Evolutionary conservation across 2,797 vertebrate species (phyloP).

Genomic region (Anguilla obscura): DNA sequence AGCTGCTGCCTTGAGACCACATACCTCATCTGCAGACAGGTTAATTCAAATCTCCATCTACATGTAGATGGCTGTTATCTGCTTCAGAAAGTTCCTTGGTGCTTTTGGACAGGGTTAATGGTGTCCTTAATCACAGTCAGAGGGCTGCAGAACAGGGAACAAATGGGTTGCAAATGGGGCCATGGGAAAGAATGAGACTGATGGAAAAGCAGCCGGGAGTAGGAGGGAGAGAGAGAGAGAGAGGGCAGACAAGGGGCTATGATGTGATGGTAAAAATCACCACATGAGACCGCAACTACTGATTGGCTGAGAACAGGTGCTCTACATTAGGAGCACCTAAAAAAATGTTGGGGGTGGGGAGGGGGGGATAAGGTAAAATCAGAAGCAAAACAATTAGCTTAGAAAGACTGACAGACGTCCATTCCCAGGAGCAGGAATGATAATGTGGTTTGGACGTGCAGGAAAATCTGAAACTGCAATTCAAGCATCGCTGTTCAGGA

Average conservation of each 20-base stretch:
- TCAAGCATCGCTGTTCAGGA: constrained; percentile 4
- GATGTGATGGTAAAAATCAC: neutral
- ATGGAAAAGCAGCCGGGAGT: neutral
- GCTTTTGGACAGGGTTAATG: neutral
- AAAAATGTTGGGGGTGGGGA: neutral
- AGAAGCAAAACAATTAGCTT: neutral
- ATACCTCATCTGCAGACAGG: constrained; percentile 10
- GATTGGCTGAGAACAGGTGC: neutral
- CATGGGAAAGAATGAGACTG: neutral
- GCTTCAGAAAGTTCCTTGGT: neutral
- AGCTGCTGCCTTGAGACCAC: neutral
- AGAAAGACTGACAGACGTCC: neutral
- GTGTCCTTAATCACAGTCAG: neutral
- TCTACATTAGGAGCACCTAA: neutral
- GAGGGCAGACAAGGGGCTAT: neutral
- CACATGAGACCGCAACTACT: neutral
- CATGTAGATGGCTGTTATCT: neutral
- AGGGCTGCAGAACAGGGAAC: neutral
- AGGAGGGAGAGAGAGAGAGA: neutral
- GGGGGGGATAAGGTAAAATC: neutral
- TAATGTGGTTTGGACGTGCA: neutral
- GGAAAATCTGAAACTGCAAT: constrained; percentile 18
- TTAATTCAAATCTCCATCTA: neutral
- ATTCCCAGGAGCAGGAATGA: neutral
- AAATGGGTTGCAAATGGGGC: neutral